phyloP scores from a whole-genome alignment of 2,113 vertebrate species.

The Nyctereutes procyonoides region DNA sequence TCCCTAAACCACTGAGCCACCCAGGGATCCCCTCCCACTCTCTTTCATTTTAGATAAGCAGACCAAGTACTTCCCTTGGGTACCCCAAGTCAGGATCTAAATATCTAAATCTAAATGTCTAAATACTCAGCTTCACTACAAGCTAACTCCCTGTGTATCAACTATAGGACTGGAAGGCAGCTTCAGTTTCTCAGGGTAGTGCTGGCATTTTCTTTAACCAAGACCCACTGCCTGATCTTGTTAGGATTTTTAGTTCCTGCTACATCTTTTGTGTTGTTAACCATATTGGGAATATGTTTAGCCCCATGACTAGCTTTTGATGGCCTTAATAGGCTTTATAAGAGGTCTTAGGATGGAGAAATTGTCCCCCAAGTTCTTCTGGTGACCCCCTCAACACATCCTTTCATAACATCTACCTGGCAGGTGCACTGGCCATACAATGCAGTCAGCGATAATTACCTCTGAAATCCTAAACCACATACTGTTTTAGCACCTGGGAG shows the following conservation, averaged over 20 bases:
- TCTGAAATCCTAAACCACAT: constrained; percentile 56
- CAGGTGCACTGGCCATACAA: constrained; percentile 50
- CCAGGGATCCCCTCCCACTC: too few relatives aligned
- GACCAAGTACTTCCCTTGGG: neutral
- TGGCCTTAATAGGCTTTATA: neutral
- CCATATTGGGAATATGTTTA: neutral
- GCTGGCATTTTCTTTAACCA: neutral
- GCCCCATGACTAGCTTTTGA: neutral
- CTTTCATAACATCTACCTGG: constrained; percentile 44
- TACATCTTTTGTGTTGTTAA: neutral
- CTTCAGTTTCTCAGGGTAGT: rapidly evolving
- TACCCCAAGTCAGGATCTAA: neutral
- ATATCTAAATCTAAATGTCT: neutral
- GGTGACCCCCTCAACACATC: neutral
- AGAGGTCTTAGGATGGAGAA: constrained; percentile 29
- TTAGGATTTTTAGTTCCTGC: neutral
- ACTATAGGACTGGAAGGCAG: rapidly evolving
- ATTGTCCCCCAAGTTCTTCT: neutral
- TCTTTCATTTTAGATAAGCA: neutral
- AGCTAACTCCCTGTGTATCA: neutral
- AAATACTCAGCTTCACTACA: neutral
- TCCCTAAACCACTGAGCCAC: too few relatives aligned
- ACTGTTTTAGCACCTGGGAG: constrained; percentile 75
- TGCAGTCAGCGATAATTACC: constrained; percentile 74
- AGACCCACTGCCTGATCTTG: neutral